Evolutionary conservation across 2,113 vertebrate genomes (phyloP), one percentile per base, ranked within the genome.

Genomic region (Corythornis vintsioides): DNA sequence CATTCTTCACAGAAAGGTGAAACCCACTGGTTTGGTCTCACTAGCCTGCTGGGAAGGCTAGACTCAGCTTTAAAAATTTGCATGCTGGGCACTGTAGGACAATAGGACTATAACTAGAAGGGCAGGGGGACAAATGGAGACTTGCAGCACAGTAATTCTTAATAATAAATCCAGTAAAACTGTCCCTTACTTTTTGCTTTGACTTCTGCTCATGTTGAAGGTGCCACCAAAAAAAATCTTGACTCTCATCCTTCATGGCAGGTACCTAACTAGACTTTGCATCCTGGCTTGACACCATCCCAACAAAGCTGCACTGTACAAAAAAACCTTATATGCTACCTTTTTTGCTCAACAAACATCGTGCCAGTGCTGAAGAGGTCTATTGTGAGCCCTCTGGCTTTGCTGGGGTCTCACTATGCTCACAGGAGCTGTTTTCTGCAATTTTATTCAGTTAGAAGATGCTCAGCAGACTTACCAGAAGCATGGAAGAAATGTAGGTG

Each of bases 1-100:
- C 59, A 63, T 42, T 86, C 29, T 72, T 87, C 56, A 66, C 40
- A 64, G 59, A 76, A 60, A 35, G n/a, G 6, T 65, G 45, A 70
- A 82, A 69, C 16, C 2, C 42, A 21, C 21, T 42, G 31, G 21
- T 82, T 65, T 18, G 59, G 18, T n/a, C 48, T 45, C 87, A 15
- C 28, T 70, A 20, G 38, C 6, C 25, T 2, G 0, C 31, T 35
- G 29, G 29, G 75, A 89, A 87, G 45, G 63, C 45, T 43, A 25
- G 8, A 10, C 29, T 69, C 2, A 26, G 3, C 24, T 69, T 56
- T 43, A 83, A n/a, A n/a, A n/a, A 19, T 20, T 78, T 71, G 40
- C 74, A 70, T 0, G 0, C 25, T 84, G n/a, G 22, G 10, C 15
- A 42, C 21, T 76, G 57, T 4, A 55, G 76, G 52, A 59, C n/a